Evolutionary conservation across 2,888 invertebrate genomes (phyloP).

Genomic region (Mimumesa dahlbomi): DNA sequence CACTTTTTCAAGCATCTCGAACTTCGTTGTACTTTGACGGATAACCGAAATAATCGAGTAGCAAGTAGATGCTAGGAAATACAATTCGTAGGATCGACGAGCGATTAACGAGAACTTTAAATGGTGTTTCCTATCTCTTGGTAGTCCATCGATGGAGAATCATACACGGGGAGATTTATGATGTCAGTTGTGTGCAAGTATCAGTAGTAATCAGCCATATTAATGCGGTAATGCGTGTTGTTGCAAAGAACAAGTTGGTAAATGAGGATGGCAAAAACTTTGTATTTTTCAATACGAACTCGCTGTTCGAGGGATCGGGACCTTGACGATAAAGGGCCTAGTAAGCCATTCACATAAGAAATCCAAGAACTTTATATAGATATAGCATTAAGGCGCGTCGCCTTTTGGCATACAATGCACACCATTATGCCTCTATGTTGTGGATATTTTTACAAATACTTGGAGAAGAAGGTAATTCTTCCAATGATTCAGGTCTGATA

Average conservation of each 20-base stretch:
- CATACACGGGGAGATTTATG: slow-evolving; percentile 38
- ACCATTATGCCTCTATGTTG: slow-evolving; percentile 57
- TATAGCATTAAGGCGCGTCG: slow-evolving; percentile 59
- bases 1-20: slow-evolving; percentile 10
- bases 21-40: slow-evolving; percentile 19
- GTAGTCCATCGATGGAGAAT: slow-evolving; percentile 54
- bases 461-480: slow-evolving; percentile 39
- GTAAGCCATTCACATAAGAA: slow-evolving; percentile 55
- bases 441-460: slow-evolving; percentile 57
- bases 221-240: slow-evolving; percentile 39
- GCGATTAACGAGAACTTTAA: slow-evolving; percentile 28
- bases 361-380: slow-evolving; percentile 59
- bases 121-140: slow-evolving; percentile 42
- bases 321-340: slow-evolving; percentile 66
- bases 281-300: slow-evolving; percentile 64
- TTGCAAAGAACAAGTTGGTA: slow-evolving; percentile 38
- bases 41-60: slow-evolving; percentile 22
- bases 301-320: slow-evolving; percentile 51
- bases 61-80: slow-evolving; percentile 9
- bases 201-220: slow-evolving; percentile 48
- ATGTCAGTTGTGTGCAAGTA: slow-evolving; percentile 44
- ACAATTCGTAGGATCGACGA: slow-evolving; percentile 29
- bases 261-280: slow-evolving; percentile 43
- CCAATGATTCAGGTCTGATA: slow-evolving; percentile 46
- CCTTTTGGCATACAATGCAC: slow-evolving; percentile 64